Percentiles rank a stretch among this genome's conserved stretches.
These are phyloP conservation scores for Drosophila mulleri DNA, from an alignment of 2,888 invertebrate species.

Conservation along the genomic window DNA sequence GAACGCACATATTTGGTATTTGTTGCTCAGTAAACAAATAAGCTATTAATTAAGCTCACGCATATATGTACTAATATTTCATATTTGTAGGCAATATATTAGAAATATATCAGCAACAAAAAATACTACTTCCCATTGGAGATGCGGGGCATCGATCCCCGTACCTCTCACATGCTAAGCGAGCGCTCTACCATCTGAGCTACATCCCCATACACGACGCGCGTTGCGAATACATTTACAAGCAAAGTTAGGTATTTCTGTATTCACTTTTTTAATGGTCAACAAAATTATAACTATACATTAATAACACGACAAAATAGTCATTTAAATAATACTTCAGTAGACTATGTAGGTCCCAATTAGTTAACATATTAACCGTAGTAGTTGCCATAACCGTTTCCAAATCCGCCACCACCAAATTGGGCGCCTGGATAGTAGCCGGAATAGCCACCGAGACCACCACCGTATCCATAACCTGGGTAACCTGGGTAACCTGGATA, in stretches of 20 bases:
- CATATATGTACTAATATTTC: too few species aligned
- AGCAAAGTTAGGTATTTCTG: background rate
- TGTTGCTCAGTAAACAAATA: too few species aligned
- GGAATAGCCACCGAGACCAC: conserved; percentile 27
- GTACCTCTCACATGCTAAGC: conserved; percentile 86
- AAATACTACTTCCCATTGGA: conserved; percentile 54
- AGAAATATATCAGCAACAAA: too few species aligned
- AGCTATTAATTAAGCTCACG: too few species aligned
- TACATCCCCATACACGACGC: conserved; percentile 81
- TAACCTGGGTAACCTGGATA: conserved; percentile 45
- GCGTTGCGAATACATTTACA: conserved; percentile 1
- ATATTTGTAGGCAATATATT: too few species aligned
- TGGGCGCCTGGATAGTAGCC: conserved; percentile 35
- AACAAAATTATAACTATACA: conserved; percentile 53
- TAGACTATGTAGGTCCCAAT: conserved; percentile 1
- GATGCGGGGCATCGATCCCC: conserved; percentile 85
- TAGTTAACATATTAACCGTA: conserved; percentile 38
- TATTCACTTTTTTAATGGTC: conserved; percentile 29
- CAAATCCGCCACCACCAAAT: conserved; percentile 28
- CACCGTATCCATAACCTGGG: conserved; percentile 40
- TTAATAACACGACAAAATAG: conserved; percentile 36
- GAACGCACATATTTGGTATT: too few species aligned
- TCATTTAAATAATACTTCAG: conserved; percentile 53
- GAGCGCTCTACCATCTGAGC: conserved; percentile 86
- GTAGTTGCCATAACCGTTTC: conserved; percentile 41